These are phyloP conservation scores for Belonocnema kinseyi DNA, from an alignment of 1,140 invertebrate genomes.

Conservation along the genomic window DNA sequence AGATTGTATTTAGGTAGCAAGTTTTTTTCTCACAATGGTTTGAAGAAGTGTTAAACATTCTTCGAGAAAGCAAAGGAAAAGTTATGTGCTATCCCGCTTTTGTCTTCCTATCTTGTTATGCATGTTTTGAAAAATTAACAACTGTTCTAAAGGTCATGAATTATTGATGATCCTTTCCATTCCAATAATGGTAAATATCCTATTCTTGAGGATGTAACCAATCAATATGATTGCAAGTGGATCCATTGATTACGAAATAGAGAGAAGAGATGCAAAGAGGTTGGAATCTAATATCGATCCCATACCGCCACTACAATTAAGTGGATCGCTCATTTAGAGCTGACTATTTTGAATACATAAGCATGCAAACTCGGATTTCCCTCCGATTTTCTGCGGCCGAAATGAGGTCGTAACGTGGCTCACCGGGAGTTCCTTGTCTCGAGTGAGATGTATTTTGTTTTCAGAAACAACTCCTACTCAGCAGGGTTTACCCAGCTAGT, in stretches of 20 bases:
- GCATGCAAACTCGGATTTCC: neutral
- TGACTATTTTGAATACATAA: neutral
- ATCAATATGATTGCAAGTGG: too few species aligned
- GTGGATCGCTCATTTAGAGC: neutral
- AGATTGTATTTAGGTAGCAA: too few species aligned
- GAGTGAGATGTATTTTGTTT: slow-evolving; percentile 14
- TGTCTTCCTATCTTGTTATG: too few species aligned
- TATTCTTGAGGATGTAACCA: too few species aligned
- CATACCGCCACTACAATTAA: neutral
- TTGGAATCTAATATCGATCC: neutral
- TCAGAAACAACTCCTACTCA: neutral
- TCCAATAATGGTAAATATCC: too few species aligned
- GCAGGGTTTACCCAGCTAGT: slow-evolving; percentile 14
- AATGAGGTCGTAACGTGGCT: neutral
- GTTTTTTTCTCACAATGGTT: too few species aligned
- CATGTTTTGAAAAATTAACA: too few species aligned
- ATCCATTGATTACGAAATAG: neutral
- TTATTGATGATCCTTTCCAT: too few species aligned
- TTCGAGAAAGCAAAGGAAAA: too few species aligned
- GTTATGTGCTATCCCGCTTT: too few species aligned
- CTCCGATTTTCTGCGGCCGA: neutral
- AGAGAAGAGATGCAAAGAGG: neutral
- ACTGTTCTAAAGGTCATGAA: too few species aligned
- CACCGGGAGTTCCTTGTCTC: neutral
- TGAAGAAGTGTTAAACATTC: too few species aligned